Base-by-base conservation (phyloP, 2,113 vertebrate genomes). In the Ptyas mucosa region DNA sequence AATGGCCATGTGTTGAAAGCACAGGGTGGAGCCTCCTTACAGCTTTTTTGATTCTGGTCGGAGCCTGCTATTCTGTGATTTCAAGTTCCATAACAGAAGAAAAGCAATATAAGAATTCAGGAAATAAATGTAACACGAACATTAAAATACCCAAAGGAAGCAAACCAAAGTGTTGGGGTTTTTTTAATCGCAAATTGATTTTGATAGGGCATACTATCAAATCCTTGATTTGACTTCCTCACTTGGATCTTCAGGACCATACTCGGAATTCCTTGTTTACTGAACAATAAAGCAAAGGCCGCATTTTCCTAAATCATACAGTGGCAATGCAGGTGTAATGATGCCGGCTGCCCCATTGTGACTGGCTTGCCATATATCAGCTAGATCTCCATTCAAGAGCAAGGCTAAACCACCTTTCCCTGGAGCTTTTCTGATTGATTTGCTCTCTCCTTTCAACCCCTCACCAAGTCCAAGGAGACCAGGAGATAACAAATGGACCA, bases 401-500 rank as follows among this genome's bases (percentile, higher is more conserved):
- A 81, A 81, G 94, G 94, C 93, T 95, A 95, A 96, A 93, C 69
- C 94, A 75, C 91, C 64, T 87, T 93, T 95, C 96, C 95, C 94
- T 0, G 1, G 58, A 75, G 96, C 92, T 75, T 97, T 96, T 94
- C 94, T 88, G 93, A 93, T 93, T 92, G 91, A 26, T 95, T 96
- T 96, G 89, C 94, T 95, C 89, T 91, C 89, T 95, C 0, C 0
- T 58, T 94, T 88, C 81, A 75, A 85, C 91, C 93, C 95, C 93
- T 97, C 96, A 96, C 95, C 93, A 96, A 95, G 91, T 95, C 94
- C 94, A 91, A 90, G 95, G 93, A 95, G 54, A 93, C 85, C 94
- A 57, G 0, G 0, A 96, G 89, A 94, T 91, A 96, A 92, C 26
- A 12, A 94, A 93, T 3, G 0, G 96, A 93, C 95, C 96, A 95